Evolutionary conservation across 2,888 invertebrate genomes (phyloP), one percentile per base, ranked within the genome.

Genomic region (Taphrorychus bicolor): DNA sequence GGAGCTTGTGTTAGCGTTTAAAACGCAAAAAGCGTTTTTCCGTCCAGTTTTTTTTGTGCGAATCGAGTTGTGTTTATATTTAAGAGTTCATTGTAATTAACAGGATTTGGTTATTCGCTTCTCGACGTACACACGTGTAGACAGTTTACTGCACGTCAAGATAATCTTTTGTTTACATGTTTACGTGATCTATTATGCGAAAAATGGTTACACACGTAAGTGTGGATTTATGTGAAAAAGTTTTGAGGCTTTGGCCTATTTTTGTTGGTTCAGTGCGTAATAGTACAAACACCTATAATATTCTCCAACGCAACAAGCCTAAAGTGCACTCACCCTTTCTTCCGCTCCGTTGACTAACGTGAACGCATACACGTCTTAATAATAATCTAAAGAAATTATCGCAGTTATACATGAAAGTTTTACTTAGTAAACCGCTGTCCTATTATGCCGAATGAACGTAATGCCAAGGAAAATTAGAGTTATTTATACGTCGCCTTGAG

Each of bases 401-500:
- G 32, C 32, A 32, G 11, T 32, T 7, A 11, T 32, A 32, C 7
- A 9, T 32, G 32, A 7, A 32, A 32, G 7, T 32, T 32, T 9
- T 32, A 32, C 32, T 32, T 32, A 32, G 7, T 32, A 32, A 32
- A 32, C 11, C 9, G 32, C 32, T 7, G 32, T 11, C 32, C 3
- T 11, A 32, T 32, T 32, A 32, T 45, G 45, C 16, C 45, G 45
- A 11, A 45, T 45, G 18, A 14, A 14, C 45, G 45, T 17, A 45
- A 5, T 45, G 51, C 51, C 51, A 51, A 51, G 22, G 18, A 51
- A 51, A 51, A 11, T 19, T 51, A 21, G 21, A 17, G n/a, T 18
- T 51, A 51, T 51, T 51, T 51, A 51, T 51, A 51, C 7, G n/a
- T 51, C 19, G 51, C 51, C 51, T 51, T 19, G 51, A 51, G 45